These are phyloP conservation scores for Trissolcus basalis DNA, from an alignment of 1,140 invertebrate species.

Conservation along the genomic window DNA sequence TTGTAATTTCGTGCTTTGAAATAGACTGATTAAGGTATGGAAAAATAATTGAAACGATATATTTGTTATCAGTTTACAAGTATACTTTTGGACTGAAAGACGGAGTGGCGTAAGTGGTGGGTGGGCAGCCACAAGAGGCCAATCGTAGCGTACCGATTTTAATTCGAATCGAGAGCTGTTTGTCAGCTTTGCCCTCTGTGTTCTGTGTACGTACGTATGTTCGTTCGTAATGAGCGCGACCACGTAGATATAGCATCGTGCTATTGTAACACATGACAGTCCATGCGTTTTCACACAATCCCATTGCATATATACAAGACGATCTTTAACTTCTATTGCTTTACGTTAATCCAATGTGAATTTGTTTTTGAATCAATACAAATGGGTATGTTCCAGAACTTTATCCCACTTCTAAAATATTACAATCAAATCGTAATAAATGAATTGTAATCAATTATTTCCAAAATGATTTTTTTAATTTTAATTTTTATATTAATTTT, in stretches of 20 bases:
- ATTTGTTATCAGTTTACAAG: too few species aligned
- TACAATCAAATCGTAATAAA: too few species aligned
- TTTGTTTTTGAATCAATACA: not conserved
- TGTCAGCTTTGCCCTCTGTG: slow-evolving; percentile 57
- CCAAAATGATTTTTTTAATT: too few species aligned
- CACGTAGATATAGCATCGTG: slow-evolving; percentile 16
- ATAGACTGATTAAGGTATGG: too few species aligned
- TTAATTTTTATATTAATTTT: too few species aligned
- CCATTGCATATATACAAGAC: slow-evolving; percentile 17
- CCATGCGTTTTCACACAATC: slow-evolving; percentile 31
- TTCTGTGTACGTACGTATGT: slow-evolving; percentile 31
- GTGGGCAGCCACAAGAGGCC: slow-evolving; percentile 45
- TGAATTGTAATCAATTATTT: too few species aligned
- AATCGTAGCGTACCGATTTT: slow-evolving; percentile 55
- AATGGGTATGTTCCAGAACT: not conserved
- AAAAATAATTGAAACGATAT: too few species aligned
- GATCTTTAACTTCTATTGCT: slow-evolving; percentile 26
- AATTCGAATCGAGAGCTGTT: slow-evolving; percentile 68
- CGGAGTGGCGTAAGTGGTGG: slow-evolving; percentile 22
- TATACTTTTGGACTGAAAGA: slow-evolving; percentile 25
- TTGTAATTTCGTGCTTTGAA: slow-evolving; percentile 12
- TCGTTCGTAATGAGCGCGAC: slow-evolving; percentile 48
- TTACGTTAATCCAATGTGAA: not conserved
- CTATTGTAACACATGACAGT: slow-evolving; percentile 21
- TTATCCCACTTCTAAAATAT: not conserved